Percentiles rank a stretch among this genome's conserved stretches.
Evolutionary conservation across 2,113 vertebrate species (phyloP).

Genomic region (Osmerus eperlanus): DNA sequence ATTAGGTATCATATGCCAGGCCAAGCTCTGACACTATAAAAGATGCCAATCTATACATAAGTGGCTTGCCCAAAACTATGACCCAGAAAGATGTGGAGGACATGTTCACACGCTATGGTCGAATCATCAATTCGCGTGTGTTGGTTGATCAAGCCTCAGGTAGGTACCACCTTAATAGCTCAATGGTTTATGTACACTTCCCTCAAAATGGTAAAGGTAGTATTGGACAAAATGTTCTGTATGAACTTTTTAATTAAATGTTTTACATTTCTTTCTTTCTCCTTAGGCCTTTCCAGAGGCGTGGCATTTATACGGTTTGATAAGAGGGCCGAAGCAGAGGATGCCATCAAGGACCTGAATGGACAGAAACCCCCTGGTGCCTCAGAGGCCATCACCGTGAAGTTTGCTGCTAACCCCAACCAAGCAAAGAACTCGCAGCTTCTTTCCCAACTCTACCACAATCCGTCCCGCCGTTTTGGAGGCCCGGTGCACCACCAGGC

Average conservation of each 20-base stretch:
- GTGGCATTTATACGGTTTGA: conserved; percentile 98
- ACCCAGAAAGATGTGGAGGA: conserved; percentile 97
- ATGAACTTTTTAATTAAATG: not conserved
- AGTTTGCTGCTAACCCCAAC: conserved; percentile 97
- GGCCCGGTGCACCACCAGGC: conserved; percentile 96
- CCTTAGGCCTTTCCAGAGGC: conserved; percentile 87
- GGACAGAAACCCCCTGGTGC: conserved; percentile 90
- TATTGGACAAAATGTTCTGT: not conserved
- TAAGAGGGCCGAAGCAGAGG: conserved; percentile 92
- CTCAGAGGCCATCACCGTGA: conserved; percentile 95
- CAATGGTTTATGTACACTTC: too few relatives aligned
- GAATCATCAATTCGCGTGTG: conserved; percentile 94
- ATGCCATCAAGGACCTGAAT: conserved; percentile 93
- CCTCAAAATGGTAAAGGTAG: too few relatives aligned
- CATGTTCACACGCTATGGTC: conserved; percentile 90
- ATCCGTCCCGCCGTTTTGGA: conserved; percentile 87
- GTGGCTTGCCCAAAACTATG: conserved; percentile 89
- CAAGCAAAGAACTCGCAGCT: conserved; percentile 91
- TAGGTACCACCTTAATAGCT: conserved; percentile 40
- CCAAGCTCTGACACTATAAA: conserved; percentile 97
- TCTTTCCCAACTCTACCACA: conserved; percentile 90
- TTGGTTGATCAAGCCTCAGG: conserved; percentile 98
- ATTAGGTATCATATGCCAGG: conserved; percentile 93
- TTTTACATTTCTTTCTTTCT: not conserved
- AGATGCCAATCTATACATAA: conserved; percentile 97